Conservation (phyloP, 2,888 invertebrate species). For the Luperina testacea region DNA sequence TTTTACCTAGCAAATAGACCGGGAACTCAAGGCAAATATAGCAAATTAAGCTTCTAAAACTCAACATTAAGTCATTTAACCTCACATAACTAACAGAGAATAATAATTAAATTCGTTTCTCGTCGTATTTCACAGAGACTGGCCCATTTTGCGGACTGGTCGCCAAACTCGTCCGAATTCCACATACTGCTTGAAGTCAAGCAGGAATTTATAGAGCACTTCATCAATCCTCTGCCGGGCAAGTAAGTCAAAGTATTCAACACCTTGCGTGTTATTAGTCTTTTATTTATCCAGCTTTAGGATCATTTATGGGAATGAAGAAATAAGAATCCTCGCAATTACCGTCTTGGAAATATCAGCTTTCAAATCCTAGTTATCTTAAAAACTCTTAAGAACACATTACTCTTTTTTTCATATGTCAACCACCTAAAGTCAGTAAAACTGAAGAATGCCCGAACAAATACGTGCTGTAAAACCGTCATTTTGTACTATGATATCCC, state of each 20-base stretch:
- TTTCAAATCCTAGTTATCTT: neutral
- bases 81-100: constrained; percentile 62
- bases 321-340: neutral
- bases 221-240: constrained; percentile 90
- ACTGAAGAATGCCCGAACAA: constrained; percentile 33
- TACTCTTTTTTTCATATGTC: constrained; percentile 1
- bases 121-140: constrained; percentile 87
- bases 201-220: constrained; percentile 92
- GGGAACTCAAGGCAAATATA: constrained; percentile 46
- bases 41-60: constrained; percentile 57
- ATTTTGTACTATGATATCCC: constrained; percentile 60
- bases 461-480: constrained; percentile 36
- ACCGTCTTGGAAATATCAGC: neutral
- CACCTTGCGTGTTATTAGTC: constrained; percentile 57
- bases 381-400: constrained; percentile 17
- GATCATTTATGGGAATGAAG: neutral
- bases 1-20: constrained; percentile 48
- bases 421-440: neutral
- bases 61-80: constrained; percentile 63
- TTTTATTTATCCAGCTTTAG: constrained; percentile 66
- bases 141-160: constrained; percentile 94
- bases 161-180: constrained; percentile 93
- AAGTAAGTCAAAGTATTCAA: constrained; percentile 84
- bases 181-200: constrained; percentile 93
- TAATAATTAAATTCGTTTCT: constrained; percentile 76